Evolutionary conservation across 2,113 vertebrate species (phyloP), one percentile per base, ranked within the genome.

Genomic region (Tautogolabrus adspersus): DNA sequence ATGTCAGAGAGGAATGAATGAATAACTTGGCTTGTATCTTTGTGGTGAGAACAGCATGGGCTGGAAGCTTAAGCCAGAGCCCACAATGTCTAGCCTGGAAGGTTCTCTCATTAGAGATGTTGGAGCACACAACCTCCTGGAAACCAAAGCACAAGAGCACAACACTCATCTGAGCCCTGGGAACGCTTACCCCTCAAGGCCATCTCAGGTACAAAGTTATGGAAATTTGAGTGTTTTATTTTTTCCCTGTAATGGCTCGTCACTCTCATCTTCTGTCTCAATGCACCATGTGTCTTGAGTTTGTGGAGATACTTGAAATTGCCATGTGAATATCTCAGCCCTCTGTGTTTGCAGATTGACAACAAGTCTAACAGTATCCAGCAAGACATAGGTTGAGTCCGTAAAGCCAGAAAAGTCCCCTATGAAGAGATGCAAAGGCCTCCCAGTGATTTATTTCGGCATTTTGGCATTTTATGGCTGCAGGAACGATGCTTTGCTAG

Each of bases 31-130:
- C 91, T 81, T 74, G 69, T 86, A 86, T 79, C 78, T 91, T 89
- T 94, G 93, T 89, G 93, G 94, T 90, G 72, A 90, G 91, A 91
- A 89, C 88, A 93, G 93, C 91, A 91, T 92, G 90, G 89, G 90
- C 86, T 92, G 71, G 47, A 84, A 77, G 87, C 79, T 85, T 78
- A 85, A 90, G 91, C 89, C 89, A 89, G 87, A 93, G 89, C 91
- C 91, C 93, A 89, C 90, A 93, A 94, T 87, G 91, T 91, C 89
- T 92, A 92, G 91, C 86, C 89, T 93, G 88, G 91, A 93, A 91
- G 87, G 90, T 90, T 93, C 90, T 91, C 93, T 94, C 93, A 93
- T 93, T 94, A 93, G 91, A 86, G 84, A 87, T 78, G 83, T 84
- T 90, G 87, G 86, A 88, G 87, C 64, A 9, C 69, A 52, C 83